Conservation (phyloP, 2,797 vertebrate genomes). For the Iguana delicatissima region DNA sequence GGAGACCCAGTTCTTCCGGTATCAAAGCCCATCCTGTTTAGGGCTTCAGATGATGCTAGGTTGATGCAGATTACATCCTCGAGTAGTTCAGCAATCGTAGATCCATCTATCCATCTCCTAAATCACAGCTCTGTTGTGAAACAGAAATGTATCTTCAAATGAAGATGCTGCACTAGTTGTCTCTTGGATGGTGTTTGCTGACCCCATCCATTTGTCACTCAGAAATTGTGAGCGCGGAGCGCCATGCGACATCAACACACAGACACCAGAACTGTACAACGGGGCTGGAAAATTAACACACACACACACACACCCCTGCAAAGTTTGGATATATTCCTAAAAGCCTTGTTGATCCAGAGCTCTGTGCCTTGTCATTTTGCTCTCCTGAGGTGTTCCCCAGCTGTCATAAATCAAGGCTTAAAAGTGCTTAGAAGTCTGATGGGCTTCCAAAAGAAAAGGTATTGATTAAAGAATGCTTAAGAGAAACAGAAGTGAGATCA, state of each 20-base stretch:
- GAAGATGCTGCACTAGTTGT: not conserved
- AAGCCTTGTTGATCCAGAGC: constrained; percentile 51
- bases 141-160: not conserved
- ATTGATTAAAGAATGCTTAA: not conserved
- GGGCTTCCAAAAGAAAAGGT: not conserved
- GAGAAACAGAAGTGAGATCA: not conserved
- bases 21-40: no score
- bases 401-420: constrained; percentile 45
- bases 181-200: constrained; percentile 19
- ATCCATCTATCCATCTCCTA: not conserved
- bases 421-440: not conserved
- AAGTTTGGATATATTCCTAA: constrained; percentile 70
- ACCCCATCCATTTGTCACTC: constrained; percentile 44
- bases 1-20: no score
- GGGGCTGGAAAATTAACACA: constrained; percentile 28
- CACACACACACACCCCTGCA: no score
- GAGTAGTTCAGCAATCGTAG: no score
- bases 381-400: constrained; percentile 19
- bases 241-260: constrained; percentile 32
- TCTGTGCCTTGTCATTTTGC: not conserved
- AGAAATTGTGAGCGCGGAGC: constrained; percentile 41
- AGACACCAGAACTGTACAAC: constrained; percentile 15
- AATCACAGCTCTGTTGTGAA: not conserved
- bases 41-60: no score
- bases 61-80: no score